Evolutionary conservation across 2,113 vertebrate species (phyloP), one percentile per base, ranked within the genome.

Genomic region (Toxostoma redivivum): DNA sequence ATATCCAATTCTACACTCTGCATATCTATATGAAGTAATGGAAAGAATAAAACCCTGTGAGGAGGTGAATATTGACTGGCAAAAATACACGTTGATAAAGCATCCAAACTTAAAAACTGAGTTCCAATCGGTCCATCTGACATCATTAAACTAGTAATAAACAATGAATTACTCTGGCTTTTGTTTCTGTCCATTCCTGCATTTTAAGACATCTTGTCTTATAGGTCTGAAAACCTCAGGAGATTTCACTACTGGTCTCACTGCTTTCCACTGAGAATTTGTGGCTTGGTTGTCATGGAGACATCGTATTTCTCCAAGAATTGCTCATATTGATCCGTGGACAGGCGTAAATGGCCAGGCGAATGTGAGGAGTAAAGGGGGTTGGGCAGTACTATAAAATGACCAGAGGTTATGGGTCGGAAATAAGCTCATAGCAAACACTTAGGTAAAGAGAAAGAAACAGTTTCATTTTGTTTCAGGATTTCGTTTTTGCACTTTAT

Each of bases 271-370:
- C 98, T 96, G 98, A 99, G 98, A 99, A 99, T 99, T 98, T 98
- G 98, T 98, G 99, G 98, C 98, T 98, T 87, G 98, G 99, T 99
- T 99, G 98, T 98, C 99, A 99, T 99, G 99, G 99, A 97, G 98
- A 99, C 98, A 98, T 99, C 98, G 98, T 99, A 99, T 99, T 99
- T 99, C 99, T 99, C 98, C 98, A 97, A 98, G 99, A 99, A 99
- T 99, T 99, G 99, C 98, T 99, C 98, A 98, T 99, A 99, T 99
- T 99, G 99, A 99, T 99, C 98, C 91, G 97, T 98, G 98, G 98
- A 99, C 97, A 98, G 98, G 99, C 98, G 98, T 99, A 98, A 99
- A 99, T 98, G 98, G 98, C 98, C 98, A 97, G 98, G 98, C 97
- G 97, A 99, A 98, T 98, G 98, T 98, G 98, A 98, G 98, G 98